These are phyloP conservation scores for Zygogramma bicolorata DNA, from an alignment of 2,888 invertebrate genomes.

Conservation along the genomic window DNA sequence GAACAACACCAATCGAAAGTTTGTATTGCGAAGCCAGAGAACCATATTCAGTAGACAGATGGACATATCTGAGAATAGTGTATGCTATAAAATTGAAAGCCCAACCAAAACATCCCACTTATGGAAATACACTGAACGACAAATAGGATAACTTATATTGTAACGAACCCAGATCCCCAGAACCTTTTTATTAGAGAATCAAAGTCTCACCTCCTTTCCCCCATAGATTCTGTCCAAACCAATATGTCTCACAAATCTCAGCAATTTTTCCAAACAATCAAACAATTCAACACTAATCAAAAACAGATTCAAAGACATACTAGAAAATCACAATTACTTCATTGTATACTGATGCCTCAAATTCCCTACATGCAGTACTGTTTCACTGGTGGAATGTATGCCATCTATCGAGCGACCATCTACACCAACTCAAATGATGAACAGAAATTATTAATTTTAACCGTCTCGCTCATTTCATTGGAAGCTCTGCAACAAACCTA, in stretches of 20 bases:
- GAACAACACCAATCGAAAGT: not conserved
- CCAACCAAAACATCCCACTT: not conserved
- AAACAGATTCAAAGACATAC: not conserved
- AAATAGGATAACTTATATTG: not conserved
- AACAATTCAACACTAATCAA: not conserved
- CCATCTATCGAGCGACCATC: not conserved
- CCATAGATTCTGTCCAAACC: not conserved
- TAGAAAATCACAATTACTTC: not conserved
- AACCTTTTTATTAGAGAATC: not conserved
- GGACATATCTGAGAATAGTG: not conserved
- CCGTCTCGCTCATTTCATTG: too few relatives aligned
- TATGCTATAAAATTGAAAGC: not conserved
- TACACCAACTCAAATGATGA: not conserved
- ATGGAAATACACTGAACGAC: not conserved
- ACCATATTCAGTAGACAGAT: not conserved
- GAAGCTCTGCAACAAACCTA: too few relatives aligned
- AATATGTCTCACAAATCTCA: not conserved
- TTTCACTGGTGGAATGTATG: not conserved
- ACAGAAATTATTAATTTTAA: not conserved
- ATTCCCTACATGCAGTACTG: not conserved
- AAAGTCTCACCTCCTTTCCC: not conserved
- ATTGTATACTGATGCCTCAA: not conserved
- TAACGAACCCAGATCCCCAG: not conserved
- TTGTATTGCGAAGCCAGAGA: not conserved
- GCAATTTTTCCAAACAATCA: not conserved